phyloP scores from a whole-genome alignment of 2,888 invertebrate species.

The Charanyca ferruginea region DNA sequence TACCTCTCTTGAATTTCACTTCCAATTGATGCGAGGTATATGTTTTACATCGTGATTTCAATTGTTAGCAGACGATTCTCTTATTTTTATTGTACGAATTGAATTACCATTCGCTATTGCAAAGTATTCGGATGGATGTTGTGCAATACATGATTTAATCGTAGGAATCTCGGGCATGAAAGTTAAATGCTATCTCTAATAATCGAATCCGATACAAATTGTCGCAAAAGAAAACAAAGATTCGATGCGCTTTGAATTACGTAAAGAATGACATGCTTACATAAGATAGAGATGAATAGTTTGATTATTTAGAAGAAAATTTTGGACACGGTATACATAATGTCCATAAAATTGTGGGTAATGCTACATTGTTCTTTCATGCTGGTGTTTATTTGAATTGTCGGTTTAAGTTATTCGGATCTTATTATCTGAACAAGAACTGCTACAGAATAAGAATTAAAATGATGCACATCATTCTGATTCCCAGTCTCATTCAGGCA shows the following conservation, averaged over 20 bases:
- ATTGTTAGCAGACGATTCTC: conserved; percentile 51
- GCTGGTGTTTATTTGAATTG: conserved; percentile 16
- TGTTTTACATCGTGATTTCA: conserved; percentile 57
- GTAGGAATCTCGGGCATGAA: conserved; percentile 69
- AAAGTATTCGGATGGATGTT: conserved; percentile 66
- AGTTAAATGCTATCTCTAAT: conserved; percentile 71
- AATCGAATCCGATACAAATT: conserved; percentile 69
- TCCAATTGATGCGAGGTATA: conserved; percentile 56
- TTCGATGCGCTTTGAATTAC: conserved; percentile 65
- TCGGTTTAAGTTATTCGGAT: conserved; percentile 11
- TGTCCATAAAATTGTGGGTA: conserved; percentile 31
- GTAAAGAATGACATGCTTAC: conserved; percentile 68
- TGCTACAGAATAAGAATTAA: not conserved
- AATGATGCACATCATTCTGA: too few relatives aligned
- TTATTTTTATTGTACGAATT: conserved; percentile 68
- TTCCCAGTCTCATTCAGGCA: too few relatives aligned
- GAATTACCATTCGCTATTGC: conserved; percentile 67
- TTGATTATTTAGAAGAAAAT: conserved; percentile 37
- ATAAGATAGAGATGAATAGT: conserved; percentile 60
- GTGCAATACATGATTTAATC: conserved; percentile 75
- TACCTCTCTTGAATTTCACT: conserved; percentile 56
- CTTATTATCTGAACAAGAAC: conserved; percentile 10
- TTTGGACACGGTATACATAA: conserved; percentile 31
- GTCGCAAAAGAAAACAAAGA: conserved; percentile 68
- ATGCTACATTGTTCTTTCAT: conserved; percentile 23